Base-by-base conservation (phyloP, 2,113 vertebrate genomes). In the Collichthys lucidus region DNA sequence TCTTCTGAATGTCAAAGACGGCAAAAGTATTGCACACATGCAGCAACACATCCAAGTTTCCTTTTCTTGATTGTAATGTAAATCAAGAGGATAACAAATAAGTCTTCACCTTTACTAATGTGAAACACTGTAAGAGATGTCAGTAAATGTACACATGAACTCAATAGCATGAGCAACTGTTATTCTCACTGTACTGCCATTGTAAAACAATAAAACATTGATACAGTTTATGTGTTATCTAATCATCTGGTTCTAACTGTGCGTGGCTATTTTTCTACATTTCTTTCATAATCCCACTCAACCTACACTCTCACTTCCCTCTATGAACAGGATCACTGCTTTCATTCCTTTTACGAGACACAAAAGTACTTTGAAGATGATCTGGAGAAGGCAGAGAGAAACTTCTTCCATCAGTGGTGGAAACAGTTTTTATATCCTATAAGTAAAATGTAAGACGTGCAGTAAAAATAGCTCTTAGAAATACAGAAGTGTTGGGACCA, bases 141-240 rank as follows among this genome's bases (percentile, higher is more conserved):
- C 82, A 79, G 84, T 89, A 80, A 57, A 76, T 84, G 79, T 87
- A 85, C 77, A 89, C 84, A 15, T 67, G 22, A 89, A 84, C 49
- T 85, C 87, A 82, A 86, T 62, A 88, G 92, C 92, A 93, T 92
- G 91, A 92, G 71, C 82, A 90, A 82, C 53, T 86, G 85, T 90
- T 88, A 49, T 73, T 82, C 89, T 69, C 76, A 90, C 84, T 88
- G 89, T 90, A 91, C 91, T 91, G 92, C 91, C 92, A 90, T 83
- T 84, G 82, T 93, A 80, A 92, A 83, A 86, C 86, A 93, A 92
- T 90, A 93, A 92, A 94, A 75, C 79, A 74, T 46, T 80, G 79
- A 90, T 77, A 64, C 62, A 42, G 85, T 82, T 78, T 9, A 67
- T 57, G 40, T 14, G 68, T 71, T 56, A 40, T 68, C 47, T 73